Base-by-base conservation (phyloP, 1,140 invertebrate species). In the Araneus ventricosus region DNA sequence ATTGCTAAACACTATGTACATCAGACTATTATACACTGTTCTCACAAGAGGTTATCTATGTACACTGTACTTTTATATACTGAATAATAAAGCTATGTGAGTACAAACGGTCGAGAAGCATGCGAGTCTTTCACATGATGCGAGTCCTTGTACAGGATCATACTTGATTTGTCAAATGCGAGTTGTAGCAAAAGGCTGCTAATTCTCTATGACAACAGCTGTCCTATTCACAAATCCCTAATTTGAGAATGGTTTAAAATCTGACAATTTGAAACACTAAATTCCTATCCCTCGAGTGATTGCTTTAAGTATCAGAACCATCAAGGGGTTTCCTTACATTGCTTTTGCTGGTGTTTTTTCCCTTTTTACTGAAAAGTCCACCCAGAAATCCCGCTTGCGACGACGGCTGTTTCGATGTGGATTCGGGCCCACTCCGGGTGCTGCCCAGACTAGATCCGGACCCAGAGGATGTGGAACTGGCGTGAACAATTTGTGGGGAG, bases 361-460 rank as follows among this genome's bases (percentile, higher is more conserved):
- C 86, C 37, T 94, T 94, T 34, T 97, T 97, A 94, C 96, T 96
- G 94, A 97, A 97, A 75, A 97, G 95, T 91, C 96, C 96, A 39
- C 96, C 96, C 93, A 97, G 95, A 95, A 97, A 97, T 84, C 96
- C 96, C 80, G 96, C 96, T 94, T 96, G 96, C 94, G 96, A 96
- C 93, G 95, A 94, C 34, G 95, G 92, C 86, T 95, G 95, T 94
- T 96, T 96, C 92, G 95, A 94, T 24, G 84, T 52, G n/a, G 94
- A 63, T 96, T 96, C 93, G 96, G 96, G 86, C 95, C 95, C 94
- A 93, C 80, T 75, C 14, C 91, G 59, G 22, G 89, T 95, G 95
- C 95, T 94, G 95, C 95, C 91, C 94, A 95, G 91, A 95, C 88
- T 95, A 94, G 41, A 92, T 79, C 82, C 94, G 70, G 52, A 90